phyloP scores from a whole-genome alignment of 1,140 invertebrate species.

The Listronotus oregonensis region DNA sequence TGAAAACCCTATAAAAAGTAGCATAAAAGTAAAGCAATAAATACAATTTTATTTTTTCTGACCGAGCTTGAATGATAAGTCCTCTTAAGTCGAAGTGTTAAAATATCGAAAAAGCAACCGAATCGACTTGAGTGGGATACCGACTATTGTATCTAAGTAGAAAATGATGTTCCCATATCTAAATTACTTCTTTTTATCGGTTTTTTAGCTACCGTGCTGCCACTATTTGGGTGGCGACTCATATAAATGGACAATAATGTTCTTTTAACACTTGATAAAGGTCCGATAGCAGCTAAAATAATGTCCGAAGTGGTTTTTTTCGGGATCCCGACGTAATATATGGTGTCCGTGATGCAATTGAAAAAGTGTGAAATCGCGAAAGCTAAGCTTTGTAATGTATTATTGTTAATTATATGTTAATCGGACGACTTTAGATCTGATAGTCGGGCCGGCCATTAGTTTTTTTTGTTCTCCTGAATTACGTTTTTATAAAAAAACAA shows the following conservation, averaged over 20 bases:
- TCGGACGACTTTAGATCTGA: no score
- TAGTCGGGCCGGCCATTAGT: no score
- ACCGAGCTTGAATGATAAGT: neutral
- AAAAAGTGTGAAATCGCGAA: no score
- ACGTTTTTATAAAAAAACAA: no score
- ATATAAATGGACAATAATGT: conserved; percentile 46
- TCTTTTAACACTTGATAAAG: conserved; percentile 43
- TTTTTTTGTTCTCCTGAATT: no score
- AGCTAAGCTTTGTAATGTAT: no score
- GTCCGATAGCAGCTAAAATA: conserved; percentile 30
- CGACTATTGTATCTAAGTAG: conserved; percentile 37
- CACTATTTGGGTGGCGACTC: conserved; percentile 44
- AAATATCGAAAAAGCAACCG: conserved; percentile 12
- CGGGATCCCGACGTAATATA: no score
- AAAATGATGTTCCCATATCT: conserved; percentile 41
- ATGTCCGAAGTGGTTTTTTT: neutral
- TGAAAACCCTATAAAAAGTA: no score
- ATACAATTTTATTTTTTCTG: no score
- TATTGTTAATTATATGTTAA: no score
- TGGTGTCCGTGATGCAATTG: no score
- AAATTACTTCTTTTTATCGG: conserved; percentile 39
- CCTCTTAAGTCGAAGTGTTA: conserved; percentile 7
- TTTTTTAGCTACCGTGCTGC: conserved; percentile 43
- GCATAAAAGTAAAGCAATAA: no score
- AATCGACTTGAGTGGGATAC: conserved; percentile 24